Conservation (phyloP, 2,888 invertebrate genomes). For the Harpalus rufipes region DNA sequence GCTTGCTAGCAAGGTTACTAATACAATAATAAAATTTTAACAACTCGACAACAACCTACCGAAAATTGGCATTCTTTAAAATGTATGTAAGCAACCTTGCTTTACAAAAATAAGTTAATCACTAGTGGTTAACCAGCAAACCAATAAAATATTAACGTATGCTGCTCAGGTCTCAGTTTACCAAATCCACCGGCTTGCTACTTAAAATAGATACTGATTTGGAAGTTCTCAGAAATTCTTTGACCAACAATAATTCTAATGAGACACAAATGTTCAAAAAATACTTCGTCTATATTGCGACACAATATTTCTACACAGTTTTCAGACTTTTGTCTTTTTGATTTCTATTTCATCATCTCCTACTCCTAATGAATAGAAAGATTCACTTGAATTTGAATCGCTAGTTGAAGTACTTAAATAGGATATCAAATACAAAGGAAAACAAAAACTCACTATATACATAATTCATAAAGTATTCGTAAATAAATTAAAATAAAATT, state of each 20-base stretch:
- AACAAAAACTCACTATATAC: too few relatives aligned
- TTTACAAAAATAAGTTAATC: too few relatives aligned
- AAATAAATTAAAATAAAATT: too few relatives aligned
- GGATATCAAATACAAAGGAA: too few relatives aligned
- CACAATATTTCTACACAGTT: background rate
- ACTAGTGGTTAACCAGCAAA: conserved; percentile 53
- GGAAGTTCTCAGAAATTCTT: background rate
- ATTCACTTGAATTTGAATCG: background rate
- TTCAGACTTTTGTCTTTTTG: background rate
- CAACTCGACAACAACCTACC: too few relatives aligned
- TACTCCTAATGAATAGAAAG: background rate
- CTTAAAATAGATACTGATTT: background rate
- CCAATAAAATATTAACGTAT: conserved; percentile 57
- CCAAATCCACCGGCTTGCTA: background rate
- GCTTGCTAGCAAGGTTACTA: too few relatives aligned
- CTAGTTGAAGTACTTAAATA: too few relatives aligned
- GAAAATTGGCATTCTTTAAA: too few relatives aligned
- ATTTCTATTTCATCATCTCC: background rate
- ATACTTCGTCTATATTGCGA: background rate
- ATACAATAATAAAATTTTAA: too few relatives aligned
- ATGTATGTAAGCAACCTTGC: too few relatives aligned
- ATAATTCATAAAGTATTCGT: too few relatives aligned
- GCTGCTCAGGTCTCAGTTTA: background rate
- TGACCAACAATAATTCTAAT: background rate
- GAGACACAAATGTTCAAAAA: background rate